A percentile compares a stretch with the other conserved stretches of the same genome.
Evolutionary conservation across 37 sponge, comb jelly and placozoan genomes (phyloP).

Genomic region (Spongilla lacustris): DNA sequence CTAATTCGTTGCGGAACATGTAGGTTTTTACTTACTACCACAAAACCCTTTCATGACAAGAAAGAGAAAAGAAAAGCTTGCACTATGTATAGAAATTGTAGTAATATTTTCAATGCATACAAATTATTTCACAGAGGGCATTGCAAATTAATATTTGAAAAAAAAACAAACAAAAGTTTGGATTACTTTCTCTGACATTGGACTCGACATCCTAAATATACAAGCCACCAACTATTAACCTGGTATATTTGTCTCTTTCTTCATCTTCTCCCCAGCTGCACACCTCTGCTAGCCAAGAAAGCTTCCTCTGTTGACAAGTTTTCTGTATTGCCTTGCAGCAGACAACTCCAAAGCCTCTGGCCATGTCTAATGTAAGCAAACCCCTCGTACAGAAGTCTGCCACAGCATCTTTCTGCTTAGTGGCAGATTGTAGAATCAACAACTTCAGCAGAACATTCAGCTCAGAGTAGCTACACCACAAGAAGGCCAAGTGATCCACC

Average conservation of each 20-base stretch:
- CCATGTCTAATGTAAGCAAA: slow-evolving; percentile 18
- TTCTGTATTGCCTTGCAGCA: slow-evolving; percentile 33
- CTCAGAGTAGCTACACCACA: slow-evolving; percentile 54
- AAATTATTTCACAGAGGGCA: no score
- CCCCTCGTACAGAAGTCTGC: not conserved
- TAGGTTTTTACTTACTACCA: no score
- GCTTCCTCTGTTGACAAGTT: not conserved
- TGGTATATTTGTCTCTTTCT: slow-evolving; percentile 40
- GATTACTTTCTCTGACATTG: no score
- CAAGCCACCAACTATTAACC: not conserved
- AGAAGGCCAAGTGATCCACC: slow-evolving; percentile 17
- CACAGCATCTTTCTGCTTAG: slow-evolving; percentile 44
- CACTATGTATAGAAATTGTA: no score
- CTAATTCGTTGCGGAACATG: no score
- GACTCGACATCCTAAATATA: no score
- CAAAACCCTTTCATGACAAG: no score
- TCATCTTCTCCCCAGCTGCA: slow-evolving; percentile 49
- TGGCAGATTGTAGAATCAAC: slow-evolving; percentile 46
- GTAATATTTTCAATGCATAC: no score
- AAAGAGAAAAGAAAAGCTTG: no score
- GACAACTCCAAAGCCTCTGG: slow-evolving; percentile 31
- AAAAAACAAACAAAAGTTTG: no score
- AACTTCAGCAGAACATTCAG: slow-evolving; percentile 36
- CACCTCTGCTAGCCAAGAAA: slow-evolving; percentile 43
- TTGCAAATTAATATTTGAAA: no score